Evolutionary conservation across 2,888 invertebrate genomes (phyloP), one percentile per base, ranked within the genome.

Genomic region (Augochlorella aurata): DNA sequence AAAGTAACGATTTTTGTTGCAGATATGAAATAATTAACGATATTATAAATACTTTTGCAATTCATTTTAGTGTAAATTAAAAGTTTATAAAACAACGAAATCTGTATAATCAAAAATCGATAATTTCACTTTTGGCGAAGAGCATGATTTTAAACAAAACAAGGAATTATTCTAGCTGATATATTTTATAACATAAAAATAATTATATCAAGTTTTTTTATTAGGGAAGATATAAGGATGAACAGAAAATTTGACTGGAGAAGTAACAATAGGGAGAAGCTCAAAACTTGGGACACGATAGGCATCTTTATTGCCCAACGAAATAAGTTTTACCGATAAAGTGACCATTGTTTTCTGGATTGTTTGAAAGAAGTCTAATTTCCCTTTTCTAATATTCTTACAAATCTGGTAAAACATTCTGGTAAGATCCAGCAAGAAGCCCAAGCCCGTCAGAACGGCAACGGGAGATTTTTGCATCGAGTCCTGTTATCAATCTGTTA

Each of bases 401-500:
- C 65, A 74, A 70, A 81, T 66, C 45, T 50, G 29, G 38, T n/a
- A 44, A n/a, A 66, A 82, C 61, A 61, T 38, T 44, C 47, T 18
- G 1, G 61, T 14, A 45, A 16, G 66, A 69, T 21, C 9, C 65
- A 24, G 21, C 45, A 74, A 81, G 81, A 81, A 81, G 52, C n/a
- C 9, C 18, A n/a, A 70, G 44, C 14, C 67, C 66, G 67, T 71
- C 71, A 29, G 71, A 79, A 81, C 82, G 75, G 82, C 45, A 74
- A 70, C 54, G 58, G 49, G 16, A 14, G 7, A n/a, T 74, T 81
- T 71, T 74, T 66, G 12, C 70, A 0, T 0, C 65, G 38, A 81
- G 82, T 81, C 52, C 81, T 81, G 81, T 81, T 81, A 81, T 81
- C 68, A 74, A 81, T 81, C 69, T 81, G 66, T 74, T 74, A 82